phyloP scores from a whole-genome alignment of 2,113 vertebrate species.

The Antechinus stuartii region DNA sequence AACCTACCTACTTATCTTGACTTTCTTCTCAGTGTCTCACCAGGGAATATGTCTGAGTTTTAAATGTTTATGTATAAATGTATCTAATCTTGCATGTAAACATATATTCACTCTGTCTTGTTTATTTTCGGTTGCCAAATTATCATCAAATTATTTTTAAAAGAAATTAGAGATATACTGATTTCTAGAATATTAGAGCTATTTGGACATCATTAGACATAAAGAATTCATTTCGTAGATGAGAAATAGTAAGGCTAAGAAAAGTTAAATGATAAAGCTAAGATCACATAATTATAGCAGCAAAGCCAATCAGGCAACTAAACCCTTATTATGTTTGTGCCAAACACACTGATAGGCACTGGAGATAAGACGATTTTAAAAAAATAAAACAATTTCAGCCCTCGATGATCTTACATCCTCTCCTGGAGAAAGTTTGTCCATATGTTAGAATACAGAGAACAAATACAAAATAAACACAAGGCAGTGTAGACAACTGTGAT shows the following conservation, averaged over 20 bases:
- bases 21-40: neutral
- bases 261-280: neutral
- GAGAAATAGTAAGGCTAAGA: neutral
- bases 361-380: neutral
- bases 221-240: neutral
- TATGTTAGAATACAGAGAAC: neutral
- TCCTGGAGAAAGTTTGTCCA: neutral
- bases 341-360: neutral
- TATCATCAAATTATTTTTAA: neutral
- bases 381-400: neutral
- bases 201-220: neutral
- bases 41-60: neutral
- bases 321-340: neutral
- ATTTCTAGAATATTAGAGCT: neutral
- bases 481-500: neutral
- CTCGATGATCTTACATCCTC: neutral
- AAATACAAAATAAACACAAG: neutral
- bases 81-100: neutral
- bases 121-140: neutral
- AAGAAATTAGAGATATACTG: neutral
- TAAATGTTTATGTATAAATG: neutral
- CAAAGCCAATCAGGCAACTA: neutral
- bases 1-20: neutral
- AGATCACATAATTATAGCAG: neutral
- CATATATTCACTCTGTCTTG: neutral